A percentile compares a stretch with the other conserved stretches of the same genome.
phyloP scores from a whole-genome alignment of 2,113 vertebrate species.

The Crocuta crocuta region DNA sequence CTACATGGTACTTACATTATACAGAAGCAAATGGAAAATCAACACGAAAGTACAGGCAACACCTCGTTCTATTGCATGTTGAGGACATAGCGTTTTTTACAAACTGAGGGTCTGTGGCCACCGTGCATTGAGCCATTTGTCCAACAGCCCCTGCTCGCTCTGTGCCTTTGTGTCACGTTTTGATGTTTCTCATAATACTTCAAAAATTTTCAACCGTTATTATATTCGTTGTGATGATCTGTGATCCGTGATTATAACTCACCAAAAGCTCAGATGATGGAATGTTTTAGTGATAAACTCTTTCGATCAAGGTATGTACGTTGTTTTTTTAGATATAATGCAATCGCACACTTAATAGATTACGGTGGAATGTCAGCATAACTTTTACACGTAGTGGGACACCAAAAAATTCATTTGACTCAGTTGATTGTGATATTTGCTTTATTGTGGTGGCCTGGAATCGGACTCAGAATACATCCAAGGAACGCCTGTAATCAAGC shows the following conservation, averaged over 20 bases:
- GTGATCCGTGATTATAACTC: background rate
- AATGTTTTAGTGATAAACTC: background rate
- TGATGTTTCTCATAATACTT: background rate
- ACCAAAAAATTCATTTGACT: background rate
- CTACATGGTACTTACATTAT: background rate
- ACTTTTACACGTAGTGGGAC: background rate
- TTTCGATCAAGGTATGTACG: background rate
- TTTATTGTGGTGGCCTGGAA: background rate
- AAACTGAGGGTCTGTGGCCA: background rate
- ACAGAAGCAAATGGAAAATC: background rate
- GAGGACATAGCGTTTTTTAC: background rate
- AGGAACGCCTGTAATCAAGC: background rate
- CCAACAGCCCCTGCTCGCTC: background rate
- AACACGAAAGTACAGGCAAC: background rate
- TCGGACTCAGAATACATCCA: background rate
- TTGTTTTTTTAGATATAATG: background rate
- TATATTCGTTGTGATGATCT: background rate
- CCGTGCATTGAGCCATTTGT: background rate
- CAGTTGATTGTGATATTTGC: background rate
- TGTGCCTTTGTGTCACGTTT: background rate
- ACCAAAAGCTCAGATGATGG: background rate
- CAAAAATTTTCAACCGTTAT: background rate
- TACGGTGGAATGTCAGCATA: background rate
- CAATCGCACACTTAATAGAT: background rate
- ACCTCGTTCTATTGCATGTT: background rate